Base-by-base conservation (phyloP, 1,140 invertebrate species). In the Lasaia peninsularis region DNA sequence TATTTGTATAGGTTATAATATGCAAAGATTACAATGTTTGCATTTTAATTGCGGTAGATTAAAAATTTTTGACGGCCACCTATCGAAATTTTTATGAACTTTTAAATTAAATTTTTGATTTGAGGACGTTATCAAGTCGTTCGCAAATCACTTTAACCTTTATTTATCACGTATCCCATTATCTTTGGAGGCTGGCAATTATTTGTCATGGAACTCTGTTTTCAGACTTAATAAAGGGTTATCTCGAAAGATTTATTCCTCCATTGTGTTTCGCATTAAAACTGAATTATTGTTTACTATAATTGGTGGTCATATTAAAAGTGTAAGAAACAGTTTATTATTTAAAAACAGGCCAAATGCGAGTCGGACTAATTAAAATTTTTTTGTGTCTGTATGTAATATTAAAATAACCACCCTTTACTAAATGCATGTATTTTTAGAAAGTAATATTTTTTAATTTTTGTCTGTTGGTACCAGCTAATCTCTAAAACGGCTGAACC, bases 131-230 rank as follows among this genome's bases (percentile, higher is more conserved):
- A 60, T 33, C 33, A 28, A 20, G 60, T 44, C 54, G 12, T n/a
- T n/a, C 50, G 28, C 56, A 53, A 48, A 53, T 35, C 52, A 49
- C 53, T 62, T 71, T 74, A 68, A 78, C 71, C 71, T 74, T 76
- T 75, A 56, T 40, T 5, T 16, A 18, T 9, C 14, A n/a, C 49
- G 52, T 35, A 54, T 37, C 20, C 52, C 48, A 67, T 65, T 64
- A 65, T 68, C 64, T 48, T 52, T 62, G 58, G 61, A 63, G 60
- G 52, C 56, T 56, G 61, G 52, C 60, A 63, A 58, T 72, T 69
- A 69, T 68, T 68, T 61, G 58, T 66, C 55, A 58, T 40, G 56
- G 58, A 62, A 63, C 52, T 58, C 40, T 52, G 51, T 60, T 63
- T 60, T 58, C 52, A 57, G 49, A 54, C 60, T 56, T 62, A 65